These are phyloP conservation scores for Chaetophractus vellerosus DNA, from an alignment of 2,797 vertebrate genomes.

Conservation along the genomic window DNA sequence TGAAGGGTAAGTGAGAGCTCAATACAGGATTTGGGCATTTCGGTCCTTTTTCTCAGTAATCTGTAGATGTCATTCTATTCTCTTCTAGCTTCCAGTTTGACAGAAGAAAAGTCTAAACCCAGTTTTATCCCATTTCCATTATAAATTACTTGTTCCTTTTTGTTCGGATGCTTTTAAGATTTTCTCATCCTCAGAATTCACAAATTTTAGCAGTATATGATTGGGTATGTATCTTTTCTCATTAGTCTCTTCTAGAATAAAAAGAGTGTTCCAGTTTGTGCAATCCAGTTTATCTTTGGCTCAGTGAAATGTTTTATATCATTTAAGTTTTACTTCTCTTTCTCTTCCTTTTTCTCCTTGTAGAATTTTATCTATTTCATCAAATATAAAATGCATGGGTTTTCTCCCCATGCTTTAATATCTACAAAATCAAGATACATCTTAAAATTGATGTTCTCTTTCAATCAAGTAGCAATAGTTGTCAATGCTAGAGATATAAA, in stretches of 20 bases:
- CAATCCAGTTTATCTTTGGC: not conserved
- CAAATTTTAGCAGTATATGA: not conserved
- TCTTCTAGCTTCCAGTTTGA: not conserved
- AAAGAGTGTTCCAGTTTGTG: not conserved
- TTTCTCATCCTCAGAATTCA: slow-evolving; percentile 46
- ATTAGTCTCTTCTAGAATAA: not conserved
- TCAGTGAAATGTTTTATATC: slow-evolving; percentile 6
- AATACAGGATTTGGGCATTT: not conserved
- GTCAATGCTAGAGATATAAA: not conserved
- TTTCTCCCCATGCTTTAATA: not conserved
- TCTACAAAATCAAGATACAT: not conserved
- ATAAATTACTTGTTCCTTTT: slow-evolving; percentile 21
- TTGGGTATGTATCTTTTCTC: not conserved
- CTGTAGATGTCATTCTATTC: not conserved
- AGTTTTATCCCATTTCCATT: not conserved
- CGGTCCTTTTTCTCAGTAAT: not conserved
- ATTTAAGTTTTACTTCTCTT: not conserved
- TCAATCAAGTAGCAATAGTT: not conserved
- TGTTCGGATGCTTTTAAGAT: not conserved
- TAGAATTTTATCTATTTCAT: slow-evolving; percentile 49
- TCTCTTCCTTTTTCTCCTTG: slow-evolving; percentile 22
- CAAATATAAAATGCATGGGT: not conserved
- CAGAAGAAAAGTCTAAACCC: slow-evolving; percentile 54
- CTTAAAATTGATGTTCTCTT: no score
- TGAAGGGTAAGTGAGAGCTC: not conserved